phyloP scores from a whole-genome alignment of 2,888 invertebrate genomes.

The Spicauda simplicius region DNA sequence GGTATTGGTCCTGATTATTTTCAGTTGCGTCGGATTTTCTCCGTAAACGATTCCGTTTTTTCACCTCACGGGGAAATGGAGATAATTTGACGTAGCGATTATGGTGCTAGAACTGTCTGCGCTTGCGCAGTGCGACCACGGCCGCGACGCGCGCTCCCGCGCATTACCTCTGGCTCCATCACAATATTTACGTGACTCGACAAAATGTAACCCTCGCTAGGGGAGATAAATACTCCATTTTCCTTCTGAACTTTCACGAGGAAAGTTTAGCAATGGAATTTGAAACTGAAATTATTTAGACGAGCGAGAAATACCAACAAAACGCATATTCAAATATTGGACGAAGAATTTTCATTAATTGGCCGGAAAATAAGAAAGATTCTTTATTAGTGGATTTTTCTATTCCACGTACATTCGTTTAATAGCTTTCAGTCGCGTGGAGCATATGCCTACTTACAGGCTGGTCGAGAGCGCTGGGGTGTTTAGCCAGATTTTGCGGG shows the following conservation, averaged over 20 bases:
- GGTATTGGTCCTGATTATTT: conserved; percentile 49
- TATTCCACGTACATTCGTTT: neutral
- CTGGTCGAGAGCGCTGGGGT: conserved; percentile 60
- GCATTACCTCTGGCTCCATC: conserved; percentile 38
- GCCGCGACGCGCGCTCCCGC: conserved; percentile 65
- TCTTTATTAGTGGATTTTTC: neutral
- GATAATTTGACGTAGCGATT: conserved; percentile 72
- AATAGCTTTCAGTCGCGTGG: neutral
- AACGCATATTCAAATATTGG: neutral
- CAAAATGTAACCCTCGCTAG: conserved; percentile 37
- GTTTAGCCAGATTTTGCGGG: conserved; percentile 52
- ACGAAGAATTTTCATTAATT: neutral
- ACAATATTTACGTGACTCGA: conserved; percentile 17
- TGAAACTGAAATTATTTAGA: neutral
- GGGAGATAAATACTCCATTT: conserved; percentile 35
- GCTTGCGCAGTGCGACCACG: conserved; percentile 63
- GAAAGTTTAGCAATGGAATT: conserved; percentile 72
- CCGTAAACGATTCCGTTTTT: conserved; percentile 73
- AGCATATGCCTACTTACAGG: conserved; percentile 66
- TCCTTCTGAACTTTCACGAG: conserved; percentile 73
- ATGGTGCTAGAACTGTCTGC: conserved; percentile 55
- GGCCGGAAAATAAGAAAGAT: neutral
- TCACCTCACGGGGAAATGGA: conserved; percentile 71
- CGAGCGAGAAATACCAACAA: neutral
- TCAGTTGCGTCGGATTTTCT: conserved; percentile 72